phyloP scores from a whole-genome alignment of 2,113 vertebrate species.

The Thamnaconus septentrionalis region DNA sequence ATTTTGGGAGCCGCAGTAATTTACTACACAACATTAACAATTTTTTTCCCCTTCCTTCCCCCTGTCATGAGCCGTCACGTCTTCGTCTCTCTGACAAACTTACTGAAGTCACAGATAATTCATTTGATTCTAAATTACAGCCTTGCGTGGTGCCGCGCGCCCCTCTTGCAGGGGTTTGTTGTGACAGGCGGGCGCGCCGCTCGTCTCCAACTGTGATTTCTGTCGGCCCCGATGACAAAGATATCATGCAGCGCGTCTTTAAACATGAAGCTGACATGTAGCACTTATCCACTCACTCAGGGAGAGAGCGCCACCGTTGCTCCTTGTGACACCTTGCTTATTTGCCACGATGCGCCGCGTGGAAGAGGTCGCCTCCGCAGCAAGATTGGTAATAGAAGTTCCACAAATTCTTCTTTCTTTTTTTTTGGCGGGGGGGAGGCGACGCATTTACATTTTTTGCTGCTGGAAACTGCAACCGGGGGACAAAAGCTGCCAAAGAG shows the following conservation, averaged over 20 bases:
- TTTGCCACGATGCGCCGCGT: conserved; percentile 77
- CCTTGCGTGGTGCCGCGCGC: conserved; percentile 62
- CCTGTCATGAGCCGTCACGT: conserved; percentile 56
- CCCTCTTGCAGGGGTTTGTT: conserved; percentile 72
- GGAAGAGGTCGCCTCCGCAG: conserved; percentile 69
- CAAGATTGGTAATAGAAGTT: conserved; percentile 79
- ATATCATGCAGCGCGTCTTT: conserved; percentile 85
- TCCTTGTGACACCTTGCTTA: conserved; percentile 75
- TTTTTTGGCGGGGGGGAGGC: conserved; percentile 40
- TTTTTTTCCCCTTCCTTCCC: conserved; percentile 11
- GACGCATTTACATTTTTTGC: conserved; percentile 4
- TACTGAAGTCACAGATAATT: conserved; percentile 80
- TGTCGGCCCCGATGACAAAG: conserved; percentile 81
- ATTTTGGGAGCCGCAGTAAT: conserved; percentile 57
- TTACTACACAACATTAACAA: conserved; percentile 63
- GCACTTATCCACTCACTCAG: conserved; percentile 82
- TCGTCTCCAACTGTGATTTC: conserved; percentile 76
- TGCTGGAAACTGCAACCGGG: conserved; percentile 20
- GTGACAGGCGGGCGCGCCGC: conserved; percentile 73
- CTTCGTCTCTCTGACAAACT: conserved; percentile 73
- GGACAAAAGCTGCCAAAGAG: conserved; percentile 79
- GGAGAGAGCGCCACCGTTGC: conserved; percentile 73
- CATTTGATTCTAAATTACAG: conserved; percentile 81
- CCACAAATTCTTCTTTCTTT: conserved; percentile 68
- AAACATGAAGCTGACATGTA: conserved; percentile 83